phyloP scores from a whole-genome alignment of 2,113 vertebrate species.

The cattle (Bos taurus) region ARS-UCD2.0 NC_037338.1:79702501-79703000 shows the following conservation, averaged over 20 bases:
- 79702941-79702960: background rate
- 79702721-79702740: background rate
- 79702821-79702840: background rate
- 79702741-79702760: background rate
- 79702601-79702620: background rate
- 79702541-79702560: too few species aligned
- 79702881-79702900: background rate
- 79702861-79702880: background rate
- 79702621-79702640: background rate
- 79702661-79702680: background rate
- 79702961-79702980: background rate
- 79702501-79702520: too few species aligned
- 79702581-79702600: background rate
- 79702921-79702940: background rate
- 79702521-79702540: too few species aligned
- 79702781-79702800: background rate
- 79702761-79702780: background rate
- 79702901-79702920: background rate
- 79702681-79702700: background rate
- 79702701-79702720: background rate
- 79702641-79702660: background rate
- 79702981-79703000: background rate
- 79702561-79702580: too few species aligned
- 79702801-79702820: background rate
- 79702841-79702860: background rate